Evolutionary conservation across 92 coral and sea anemone genomes (phyloP).

Genomic region (Umimayanthus chanpuru): DNA sequence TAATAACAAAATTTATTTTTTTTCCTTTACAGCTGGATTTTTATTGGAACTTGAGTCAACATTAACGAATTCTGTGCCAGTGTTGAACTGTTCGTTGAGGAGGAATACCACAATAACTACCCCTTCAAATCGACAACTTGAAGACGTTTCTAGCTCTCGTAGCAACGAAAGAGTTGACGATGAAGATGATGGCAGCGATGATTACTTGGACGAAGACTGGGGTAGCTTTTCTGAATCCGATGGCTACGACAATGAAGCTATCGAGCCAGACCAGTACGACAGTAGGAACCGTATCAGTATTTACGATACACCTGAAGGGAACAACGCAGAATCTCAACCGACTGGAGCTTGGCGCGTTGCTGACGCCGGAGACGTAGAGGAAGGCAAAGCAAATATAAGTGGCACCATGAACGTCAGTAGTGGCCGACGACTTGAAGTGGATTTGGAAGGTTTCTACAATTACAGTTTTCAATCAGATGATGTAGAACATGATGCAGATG

Average conservation of each 20-base stretch:
- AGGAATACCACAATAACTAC: background rate
- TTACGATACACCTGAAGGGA: conserved; percentile 26
- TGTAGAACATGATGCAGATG: background rate
- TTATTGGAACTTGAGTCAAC: background rate
- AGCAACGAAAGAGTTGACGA: background rate
- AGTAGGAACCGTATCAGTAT: background rate
- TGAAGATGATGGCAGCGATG: conserved; percentile 21
- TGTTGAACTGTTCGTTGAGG: conserved; percentile 5
- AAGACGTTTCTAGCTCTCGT: background rate
- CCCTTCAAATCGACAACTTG: background rate
- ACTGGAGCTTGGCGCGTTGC: background rate
- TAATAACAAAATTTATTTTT: background rate
- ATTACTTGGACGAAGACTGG: conserved; percentile 33
- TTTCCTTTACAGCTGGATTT: background rate
- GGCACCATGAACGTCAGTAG: background rate
- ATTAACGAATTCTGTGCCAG: background rate
- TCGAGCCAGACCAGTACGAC: background rate
- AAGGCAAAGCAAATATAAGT: background rate
- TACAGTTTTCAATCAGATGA: background rate
- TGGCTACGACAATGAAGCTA: conserved; percentile 15
- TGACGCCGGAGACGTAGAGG: background rate
- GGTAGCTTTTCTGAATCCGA: conserved; percentile 45
- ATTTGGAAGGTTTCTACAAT: background rate
- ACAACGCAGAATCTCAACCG: background rate
- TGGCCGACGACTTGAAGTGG: background rate